These are phyloP conservation scores for Drosophila mercatorum DNA, from an alignment of 2,888 invertebrate genomes.

Conservation along the genomic window DNA sequence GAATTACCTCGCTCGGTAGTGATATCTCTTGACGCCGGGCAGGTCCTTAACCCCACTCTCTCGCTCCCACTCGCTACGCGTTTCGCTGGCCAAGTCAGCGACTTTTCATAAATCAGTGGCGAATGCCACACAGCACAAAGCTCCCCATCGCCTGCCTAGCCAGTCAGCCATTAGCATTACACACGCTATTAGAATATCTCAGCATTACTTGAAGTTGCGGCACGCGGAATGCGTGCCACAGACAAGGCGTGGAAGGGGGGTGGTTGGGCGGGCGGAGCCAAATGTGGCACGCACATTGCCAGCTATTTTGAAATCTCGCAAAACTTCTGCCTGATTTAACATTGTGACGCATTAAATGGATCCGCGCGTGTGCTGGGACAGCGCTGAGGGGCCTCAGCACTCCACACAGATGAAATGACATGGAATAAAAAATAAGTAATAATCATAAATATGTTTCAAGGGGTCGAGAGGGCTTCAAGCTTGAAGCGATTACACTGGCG, in stretches of 20 bases:
- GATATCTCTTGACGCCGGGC: constrained; percentile 1
- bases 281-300: constrained; percentile 53
- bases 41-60: constrained; percentile 8
- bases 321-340: constrained; percentile 77
- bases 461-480: neutral
- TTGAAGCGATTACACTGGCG: neutral
- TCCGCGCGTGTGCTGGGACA: constrained; percentile 7
- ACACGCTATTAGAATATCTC: constrained; percentile 78
- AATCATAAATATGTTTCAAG: constrained; percentile 44
- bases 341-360: constrained; percentile 51
- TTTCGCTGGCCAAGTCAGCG: constrained; percentile 15
- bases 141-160: constrained; percentile 11
- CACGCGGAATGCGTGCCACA: constrained; percentile 32
- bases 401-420: constrained; percentile 35
- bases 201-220: constrained; percentile 60
- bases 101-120: constrained; percentile 68
- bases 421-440: constrained; percentile 64
- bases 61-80: constrained; percentile 4
- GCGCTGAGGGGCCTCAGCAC: constrained; percentile 15
- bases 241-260: neutral
- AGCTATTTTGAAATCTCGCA: constrained; percentile 71
- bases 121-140: constrained; percentile 47
- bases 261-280: neutral
- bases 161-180: constrained; percentile 73
- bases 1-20: constrained; percentile 30